A percentile compares a stretch with the other conserved stretches of the same genome.
phyloP scores from a whole-genome alignment of 2,888 invertebrate genomes.

The Athetis lepigone region DNA sequence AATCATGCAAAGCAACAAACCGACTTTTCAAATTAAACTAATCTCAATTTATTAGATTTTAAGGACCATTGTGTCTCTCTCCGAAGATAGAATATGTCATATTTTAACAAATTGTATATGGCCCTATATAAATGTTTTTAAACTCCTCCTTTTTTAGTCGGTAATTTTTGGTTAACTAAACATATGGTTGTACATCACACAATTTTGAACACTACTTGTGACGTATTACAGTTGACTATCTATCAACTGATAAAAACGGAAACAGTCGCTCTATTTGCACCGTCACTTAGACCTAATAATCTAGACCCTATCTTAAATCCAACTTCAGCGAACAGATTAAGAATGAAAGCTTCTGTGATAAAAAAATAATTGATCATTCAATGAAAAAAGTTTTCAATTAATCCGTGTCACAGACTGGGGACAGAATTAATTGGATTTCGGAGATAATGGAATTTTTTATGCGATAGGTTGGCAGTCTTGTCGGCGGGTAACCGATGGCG shows the following conservation, averaged over 20 bases:
- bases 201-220: not conserved
- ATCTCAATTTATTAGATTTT: too few relatives aligned
- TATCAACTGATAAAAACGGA: not conserved
- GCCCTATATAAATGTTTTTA: too few relatives aligned
- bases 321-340: constrained; percentile 23
- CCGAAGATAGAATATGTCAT: too few relatives aligned
- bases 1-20: too few relatives aligned
- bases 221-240: not conserved
- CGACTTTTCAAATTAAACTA: too few relatives aligned
- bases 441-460: constrained; percentile 45
- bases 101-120: too few relatives aligned
- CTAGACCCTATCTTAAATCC: not conserved
- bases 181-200: too few relatives aligned
- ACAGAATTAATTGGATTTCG: constrained; percentile 37
- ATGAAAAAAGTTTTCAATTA: constrained; percentile 47
- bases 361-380: constrained; percentile 42
- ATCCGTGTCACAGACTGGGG: constrained; percentile 27
- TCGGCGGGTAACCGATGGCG: constrained; percentile 14
- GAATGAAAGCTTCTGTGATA: constrained; percentile 1
- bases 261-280: not conserved
- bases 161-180: too few relatives aligned
- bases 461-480: constrained; percentile 6
- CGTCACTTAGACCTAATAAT: constrained; percentile 13
- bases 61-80: too few relatives aligned
- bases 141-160: too few relatives aligned